Conservation (phyloP, 2,888 invertebrate species). For the Rhodophaea formosa region DNA sequence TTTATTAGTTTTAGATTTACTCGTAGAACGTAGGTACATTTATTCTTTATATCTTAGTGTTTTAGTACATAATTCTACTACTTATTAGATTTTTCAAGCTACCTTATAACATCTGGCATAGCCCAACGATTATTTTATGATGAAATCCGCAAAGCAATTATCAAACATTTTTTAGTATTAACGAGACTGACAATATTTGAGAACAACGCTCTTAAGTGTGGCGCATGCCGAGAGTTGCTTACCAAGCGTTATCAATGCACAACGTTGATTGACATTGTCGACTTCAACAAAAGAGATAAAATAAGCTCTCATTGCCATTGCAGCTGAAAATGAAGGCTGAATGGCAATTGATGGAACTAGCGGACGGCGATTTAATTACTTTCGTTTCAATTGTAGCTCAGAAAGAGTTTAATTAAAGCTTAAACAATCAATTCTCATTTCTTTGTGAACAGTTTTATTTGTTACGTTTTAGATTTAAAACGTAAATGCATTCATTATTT, state of each 20-base stretch:
- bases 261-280: background rate
- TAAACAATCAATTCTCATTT: slow-evolving; percentile 5
- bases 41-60: too few relatives aligned
- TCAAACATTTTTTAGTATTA: too few relatives aligned
- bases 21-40: too few relatives aligned
- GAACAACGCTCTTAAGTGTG: too few relatives aligned
- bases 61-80: too few relatives aligned
- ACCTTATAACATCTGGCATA: background rate
- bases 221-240: too few relatives aligned
- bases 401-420: slow-evolving; percentile 4
- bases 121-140: too few relatives aligned
- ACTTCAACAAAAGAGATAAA: background rate
- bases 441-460: background rate
- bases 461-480: too few relatives aligned
- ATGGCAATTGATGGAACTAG: slow-evolving; percentile 6
- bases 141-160: too few relatives aligned
- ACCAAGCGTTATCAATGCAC: too few relatives aligned
- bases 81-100: background rate
- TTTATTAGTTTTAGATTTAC: background rate
- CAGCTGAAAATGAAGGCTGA: background rate
- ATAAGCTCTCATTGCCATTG: background rate
- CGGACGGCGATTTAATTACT: slow-evolving; percentile 8
- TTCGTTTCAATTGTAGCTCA: slow-evolving; percentile 6
- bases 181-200: too few relatives aligned
- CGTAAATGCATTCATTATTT: too few relatives aligned